Conservation (phyloP, 2,888 invertebrate genomes). For the Gordius sp. region DNA sequence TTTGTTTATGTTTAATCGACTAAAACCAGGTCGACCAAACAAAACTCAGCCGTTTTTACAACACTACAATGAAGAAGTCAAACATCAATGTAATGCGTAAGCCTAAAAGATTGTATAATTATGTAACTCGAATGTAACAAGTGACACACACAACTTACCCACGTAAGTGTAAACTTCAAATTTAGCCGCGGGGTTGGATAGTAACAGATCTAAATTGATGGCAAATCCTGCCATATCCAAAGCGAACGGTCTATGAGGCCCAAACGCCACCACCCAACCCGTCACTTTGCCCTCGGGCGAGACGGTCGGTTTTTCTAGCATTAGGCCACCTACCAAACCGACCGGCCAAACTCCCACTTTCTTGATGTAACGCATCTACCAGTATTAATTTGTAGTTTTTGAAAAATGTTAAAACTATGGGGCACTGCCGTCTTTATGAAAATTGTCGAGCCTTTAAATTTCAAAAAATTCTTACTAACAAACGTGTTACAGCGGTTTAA, state of each 20-base stretch:
- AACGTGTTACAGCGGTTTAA: too few species aligned
- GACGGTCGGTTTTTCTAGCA: constrained; percentile 64
- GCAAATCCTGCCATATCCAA: constrained; percentile 95
- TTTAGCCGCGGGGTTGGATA: constrained; percentile 28
- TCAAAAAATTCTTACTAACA: too few species aligned
- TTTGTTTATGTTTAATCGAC: too few species aligned
- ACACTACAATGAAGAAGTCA: too few species aligned
- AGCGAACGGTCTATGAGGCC: constrained; percentile 52
- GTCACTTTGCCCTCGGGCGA: constrained; percentile 36
- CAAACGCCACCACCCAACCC: constrained; percentile 48
- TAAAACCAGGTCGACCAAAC: too few species aligned
- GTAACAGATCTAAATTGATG: constrained; percentile 37
- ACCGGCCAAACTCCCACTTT: constrained; percentile 70
- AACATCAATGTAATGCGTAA: too few species aligned
- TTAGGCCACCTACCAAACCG: constrained; percentile 71
- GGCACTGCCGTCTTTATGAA: too few species aligned
- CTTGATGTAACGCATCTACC: constrained; percentile 39
- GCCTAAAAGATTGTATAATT: too few species aligned
- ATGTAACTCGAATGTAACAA: too few species aligned
- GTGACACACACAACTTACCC: not conserved
- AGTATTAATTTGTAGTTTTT: not conserved
- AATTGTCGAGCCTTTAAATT: too few species aligned
- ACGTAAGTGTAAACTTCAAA: not conserved
- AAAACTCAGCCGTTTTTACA: too few species aligned
- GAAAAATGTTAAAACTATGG: too few species aligned